A percentile compares a stretch with the other conserved stretches of the same genome.
These are phyloP conservation scores for Clarias macrocephalus DNA, from an alignment of 2,113 vertebrate species.

Conservation along the genomic window DNA sequence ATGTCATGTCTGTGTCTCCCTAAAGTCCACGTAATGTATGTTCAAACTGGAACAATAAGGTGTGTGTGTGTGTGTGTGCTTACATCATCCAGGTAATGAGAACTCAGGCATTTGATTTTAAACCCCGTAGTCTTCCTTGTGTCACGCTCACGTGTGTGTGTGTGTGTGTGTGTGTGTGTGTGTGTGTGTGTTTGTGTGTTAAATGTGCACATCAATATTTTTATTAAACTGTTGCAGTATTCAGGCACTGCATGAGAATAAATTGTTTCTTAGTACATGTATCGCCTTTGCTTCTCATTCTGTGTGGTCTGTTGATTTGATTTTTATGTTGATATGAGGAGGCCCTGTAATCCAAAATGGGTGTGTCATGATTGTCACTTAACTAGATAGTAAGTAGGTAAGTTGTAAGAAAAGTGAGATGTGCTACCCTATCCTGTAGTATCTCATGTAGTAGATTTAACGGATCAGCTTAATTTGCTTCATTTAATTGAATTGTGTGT, in stretches of 20 bases:
- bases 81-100: conserved; percentile 67
- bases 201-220: conserved; percentile 19
- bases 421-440: background rate
- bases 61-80: conserved; percentile 56
- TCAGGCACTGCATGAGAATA: conserved; percentile 42
- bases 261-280: conserved; percentile 30
- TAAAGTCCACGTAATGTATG: conserved; percentile 4
- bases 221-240: conserved; percentile 12
- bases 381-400: background rate
- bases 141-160: conserved; percentile 17
- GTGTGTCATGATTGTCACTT: background rate
- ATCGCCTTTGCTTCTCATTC: background rate
- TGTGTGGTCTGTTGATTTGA: background rate
- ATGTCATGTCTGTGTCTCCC: background rate
- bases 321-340: background rate
- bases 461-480: background rate
- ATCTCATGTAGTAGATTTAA: background rate
- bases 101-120: conserved; percentile 70
- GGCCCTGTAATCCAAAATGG: background rate
- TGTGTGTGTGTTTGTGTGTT: conserved; percentile 33
- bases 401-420: background rate
- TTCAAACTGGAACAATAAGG: conserved; percentile 22
- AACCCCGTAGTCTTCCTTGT: conserved; percentile 69
- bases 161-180: conserved; percentile 10
- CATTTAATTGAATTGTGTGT: background rate